Base-by-base conservation (phyloP, 2,797 vertebrate genomes). In the Coreius guichenoti region DNA sequence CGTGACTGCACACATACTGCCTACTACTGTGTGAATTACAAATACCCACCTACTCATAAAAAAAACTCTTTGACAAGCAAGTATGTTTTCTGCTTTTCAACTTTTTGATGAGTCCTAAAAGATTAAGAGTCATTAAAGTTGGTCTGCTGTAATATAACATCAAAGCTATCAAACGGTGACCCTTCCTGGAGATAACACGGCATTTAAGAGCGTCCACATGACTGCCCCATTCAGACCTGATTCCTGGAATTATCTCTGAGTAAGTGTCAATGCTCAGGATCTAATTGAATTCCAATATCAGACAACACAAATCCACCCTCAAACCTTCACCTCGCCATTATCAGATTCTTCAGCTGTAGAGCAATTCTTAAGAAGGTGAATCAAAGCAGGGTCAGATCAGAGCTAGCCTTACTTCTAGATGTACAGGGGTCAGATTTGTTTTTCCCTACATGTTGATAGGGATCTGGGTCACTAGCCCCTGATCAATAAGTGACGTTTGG, bases 251-350 rank as follows among this genome's bases (percentile, higher is more conserved):
- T 95, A 95, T 92, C 94, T 93, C 69, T 84, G 92, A 96, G 95
- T 92, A 80, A 82, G 47, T 95, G 95, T 95, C 94, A 94, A 87
- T 69, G 92, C 92, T 93, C 91, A 92, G 90, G 86, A 94, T 94
- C 94, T 93, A 94, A 97, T 93, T 96, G 95, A 97, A 97, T 96
- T 96, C 94, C 95, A 93, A 92, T 94, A 95, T 93, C 94, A 93
- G 93, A 93, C 92, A 94, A 86, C 31, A 93, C 94, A 94, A 90
- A 92, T 94, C 90, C 72, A 93, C 93, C 90, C 91, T 84, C 89
- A 88, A 89, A 68, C 86, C 68, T 19, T 75, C 89, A 49, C 82
- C 73, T 54, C 75, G 23, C 80, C 4, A 29, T 70, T 78, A 73
- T 72, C 73, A 84, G 90, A 90, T 73, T 80, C 29, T 67, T 87